Evolutionary conservation across 2,113 vertebrate species (phyloP), one percentile per base, ranked within the genome.

Genomic region (Trogon melanurus): DNA sequence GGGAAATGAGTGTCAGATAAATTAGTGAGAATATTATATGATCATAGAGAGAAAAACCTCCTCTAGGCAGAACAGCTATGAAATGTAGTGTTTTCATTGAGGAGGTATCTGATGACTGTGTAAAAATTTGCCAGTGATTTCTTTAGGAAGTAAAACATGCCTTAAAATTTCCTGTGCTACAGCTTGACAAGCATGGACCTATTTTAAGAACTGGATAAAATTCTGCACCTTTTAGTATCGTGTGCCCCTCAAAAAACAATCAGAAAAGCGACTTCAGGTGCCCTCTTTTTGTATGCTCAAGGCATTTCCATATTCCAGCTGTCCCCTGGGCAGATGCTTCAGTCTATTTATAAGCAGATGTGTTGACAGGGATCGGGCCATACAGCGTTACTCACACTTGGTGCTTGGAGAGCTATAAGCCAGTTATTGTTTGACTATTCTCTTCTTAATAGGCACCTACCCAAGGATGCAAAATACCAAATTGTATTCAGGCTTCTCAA

Each of bases 1-100:
- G 65, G 89, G 74, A 94, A 90, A 87, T 45, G 27, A 75, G 8
- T 86, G 85, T 88, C 90, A 88, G 75, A 41, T 87, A 62, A 82
- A 86, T 78, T 78, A 80, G 62, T 58, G 45, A 72, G 54, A 66
- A 67, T 89, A 70, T 78, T 54, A 41, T 10, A 32, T 56, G 74
- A 66, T 93, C 78, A 32, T 61, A 73, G 41, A 29, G 70, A 76
- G 74, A 76, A 80, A 82, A 72, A 58, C 30, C 71, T 71, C 48
- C 88, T 74, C 56, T 57, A 78, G 82, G 76, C 86, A 95, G 72
- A 91, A 14, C 58, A 94, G 32, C 72, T 61, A 50, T 53, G 69
- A 70, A 75, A 13, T 16, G 5, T 1, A 34, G 22, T 1, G 1
- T 82, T 95, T 88, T 76, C 57, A 76, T 75, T 83, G 65, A 66